phyloP scores from a whole-genome alignment of 2,888 invertebrate species.

The Eumacrocentrus americanus region DNA sequence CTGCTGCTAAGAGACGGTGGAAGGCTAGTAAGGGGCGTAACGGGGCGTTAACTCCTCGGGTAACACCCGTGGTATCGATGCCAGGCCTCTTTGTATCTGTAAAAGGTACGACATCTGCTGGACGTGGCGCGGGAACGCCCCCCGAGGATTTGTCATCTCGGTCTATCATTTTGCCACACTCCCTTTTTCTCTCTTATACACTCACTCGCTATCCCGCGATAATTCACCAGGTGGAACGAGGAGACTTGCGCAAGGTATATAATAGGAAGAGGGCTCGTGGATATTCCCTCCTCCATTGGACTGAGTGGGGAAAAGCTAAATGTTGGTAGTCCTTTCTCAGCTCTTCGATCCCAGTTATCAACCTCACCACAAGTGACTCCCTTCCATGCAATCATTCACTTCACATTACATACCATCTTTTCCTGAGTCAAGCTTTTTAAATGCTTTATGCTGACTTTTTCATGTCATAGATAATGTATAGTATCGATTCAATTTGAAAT shows the following conservation, averaged over 20 bases:
- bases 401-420: background rate
- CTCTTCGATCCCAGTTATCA: slow-evolving; percentile 19
- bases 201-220: background rate
- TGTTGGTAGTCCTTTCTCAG: slow-evolving; percentile 6
- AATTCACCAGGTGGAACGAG: slow-evolving; percentile 14
- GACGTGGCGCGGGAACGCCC: slow-evolving; percentile 31
- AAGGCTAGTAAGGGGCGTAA: slow-evolving; percentile 51
- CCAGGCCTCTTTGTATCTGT: slow-evolving; percentile 9
- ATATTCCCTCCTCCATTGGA: background rate
- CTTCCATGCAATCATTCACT: slow-evolving; percentile 16
- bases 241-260: background rate
- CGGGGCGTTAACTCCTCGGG: slow-evolving; percentile 37
- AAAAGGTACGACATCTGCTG: slow-evolving; percentile 37
- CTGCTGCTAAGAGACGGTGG: slow-evolving; percentile 52
- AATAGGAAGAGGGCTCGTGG: background rate
- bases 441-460: background rate
- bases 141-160: background rate
- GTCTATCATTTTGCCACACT: background rate
- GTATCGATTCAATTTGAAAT: no score
- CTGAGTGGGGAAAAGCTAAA: slow-evolving; percentile 6
- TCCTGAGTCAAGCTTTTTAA: background rate
- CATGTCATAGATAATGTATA: no score
- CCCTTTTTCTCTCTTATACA: background rate
- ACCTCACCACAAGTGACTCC: slow-evolving; percentile 8
- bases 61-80: slow-evolving; percentile 22